phyloP scores from a whole-genome alignment of 1,140 invertebrate species.

The Apis mellifera region Amel_HAv3.1 CM009937.2:13905001-13905500 shows the following conservation, averaged over 20 bases:
- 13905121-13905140: conserved; percentile 54
- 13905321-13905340: background rate
- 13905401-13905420: conserved; percentile 38
- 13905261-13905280: background rate
- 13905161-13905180: no score
- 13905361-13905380: conserved; percentile 40
- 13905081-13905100: conserved; percentile 64
- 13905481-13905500: conserved; percentile 67
- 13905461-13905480: conserved; percentile 44
- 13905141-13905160: background rate
- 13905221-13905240: background rate
- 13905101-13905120: conserved; percentile 70
- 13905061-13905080: conserved; percentile 65
- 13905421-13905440: conserved; percentile 62
- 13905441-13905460: background rate
- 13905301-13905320: background rate
- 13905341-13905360: conserved; percentile 15
- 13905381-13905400: conserved; percentile 58
- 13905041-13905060: no score
- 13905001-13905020: conserved; percentile 58
- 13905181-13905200: background rate
- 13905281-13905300: conserved; percentile 22
- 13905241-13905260: background rate
- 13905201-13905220: background rate
- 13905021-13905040: background rate